Conservation (phyloP, 2,888 invertebrate species). For the Leptothorax acervorum region DNA sequence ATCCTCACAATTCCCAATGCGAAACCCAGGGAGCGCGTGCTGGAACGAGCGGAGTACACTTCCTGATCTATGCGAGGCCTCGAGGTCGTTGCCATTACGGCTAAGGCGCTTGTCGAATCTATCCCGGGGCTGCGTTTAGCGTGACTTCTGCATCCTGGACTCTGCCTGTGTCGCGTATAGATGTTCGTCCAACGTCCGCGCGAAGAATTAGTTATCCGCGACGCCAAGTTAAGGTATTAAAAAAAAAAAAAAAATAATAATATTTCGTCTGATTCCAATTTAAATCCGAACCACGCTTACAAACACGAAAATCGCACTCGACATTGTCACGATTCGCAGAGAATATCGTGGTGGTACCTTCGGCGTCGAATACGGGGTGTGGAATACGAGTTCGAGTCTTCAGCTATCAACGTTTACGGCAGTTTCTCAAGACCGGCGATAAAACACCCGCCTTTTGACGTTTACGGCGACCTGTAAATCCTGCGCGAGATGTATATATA, state of each 20-base stretch:
- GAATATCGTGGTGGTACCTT: background rate
- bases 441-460: constrained; percentile 33
- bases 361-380: background rate
- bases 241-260: background rate
- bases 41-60: constrained; percentile 31
- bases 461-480: constrained; percentile 40
- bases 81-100: constrained; percentile 21
- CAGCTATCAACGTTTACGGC: background rate
- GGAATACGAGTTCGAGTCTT: constrained; percentile 18
- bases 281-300: background rate
- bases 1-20: constrained; percentile 26
- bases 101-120: constrained; percentile 2
- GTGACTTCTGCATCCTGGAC: background rate
- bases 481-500: background rate
- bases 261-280: background rate
- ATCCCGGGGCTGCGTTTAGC: background rate
- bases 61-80: constrained; percentile 34
- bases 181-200: background rate
- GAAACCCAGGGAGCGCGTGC: constrained; percentile 27
- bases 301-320: background rate
- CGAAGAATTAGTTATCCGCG: background rate
- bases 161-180: background rate
- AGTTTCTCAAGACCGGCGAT: constrained; percentile 42
- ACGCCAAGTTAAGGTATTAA: background rate
- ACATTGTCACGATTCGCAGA: too few relatives aligned